A percentile compares a stretch with the other conserved stretches of the same genome.
Conservation (phyloP, 2,888 invertebrate species). For the Osedax frankpressi region DNA sequence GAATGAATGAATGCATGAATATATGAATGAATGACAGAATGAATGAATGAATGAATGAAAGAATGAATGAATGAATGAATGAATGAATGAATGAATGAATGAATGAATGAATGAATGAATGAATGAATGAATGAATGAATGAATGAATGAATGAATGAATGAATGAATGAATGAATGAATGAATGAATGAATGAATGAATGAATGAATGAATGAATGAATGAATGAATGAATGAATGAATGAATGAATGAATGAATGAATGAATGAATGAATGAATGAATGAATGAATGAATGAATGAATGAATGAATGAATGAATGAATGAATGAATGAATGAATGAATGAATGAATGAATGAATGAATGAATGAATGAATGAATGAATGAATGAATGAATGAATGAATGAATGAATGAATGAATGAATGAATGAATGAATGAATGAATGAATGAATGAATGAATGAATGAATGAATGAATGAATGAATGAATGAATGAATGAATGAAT, state of each 20-base stretch:
- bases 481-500: neutral
- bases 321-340: neutral
- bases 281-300: neutral
- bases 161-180: neutral
- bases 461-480: neutral
- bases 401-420: neutral
- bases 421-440: slow-evolving; percentile 4
- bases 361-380: neutral
- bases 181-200: neutral
- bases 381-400: neutral
- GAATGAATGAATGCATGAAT: neutral
- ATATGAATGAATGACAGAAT: neutral
- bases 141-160: neutral
- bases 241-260: neutral
- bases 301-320: neutral
- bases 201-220: slow-evolving; percentile 4
- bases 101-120: neutral
- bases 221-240: slow-evolving; percentile 4
- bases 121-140: neutral
- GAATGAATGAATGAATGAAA: neutral
- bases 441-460: slow-evolving; percentile 4
- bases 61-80: neutral
- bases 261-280: neutral
- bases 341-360: neutral
- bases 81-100: neutral